Percentiles rank a stretch among this genome's conserved stretches.
Conservation (phyloP, 2,113 vertebrate species). For the Machaerirhynchus nigripectus region DNA sequence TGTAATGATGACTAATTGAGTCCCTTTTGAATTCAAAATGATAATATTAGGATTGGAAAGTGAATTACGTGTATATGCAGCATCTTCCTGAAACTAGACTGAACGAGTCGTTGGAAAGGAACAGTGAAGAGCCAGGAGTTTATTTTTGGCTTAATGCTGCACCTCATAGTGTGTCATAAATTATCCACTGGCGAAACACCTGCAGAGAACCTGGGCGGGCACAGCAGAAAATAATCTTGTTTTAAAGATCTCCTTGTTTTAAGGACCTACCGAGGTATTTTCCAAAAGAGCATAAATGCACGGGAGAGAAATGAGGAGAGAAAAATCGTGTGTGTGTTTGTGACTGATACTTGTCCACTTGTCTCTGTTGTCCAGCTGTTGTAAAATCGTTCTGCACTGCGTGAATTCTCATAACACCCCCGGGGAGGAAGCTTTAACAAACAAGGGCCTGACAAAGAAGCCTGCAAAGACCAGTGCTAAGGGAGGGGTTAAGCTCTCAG, state of each 20-base stretch:
- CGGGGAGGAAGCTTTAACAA: background rate
- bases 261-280: background rate
- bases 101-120: background rate
- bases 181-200: background rate
- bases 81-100: background rate
- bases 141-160: background rate
- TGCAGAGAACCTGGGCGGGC: background rate
- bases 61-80: background rate
- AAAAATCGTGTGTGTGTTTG: background rate
- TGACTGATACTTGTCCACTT: background rate
- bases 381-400: background rate
- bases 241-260: background rate
- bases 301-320: background rate
- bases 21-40: conserved; percentile 18
- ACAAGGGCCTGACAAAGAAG: background rate
- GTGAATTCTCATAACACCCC: background rate
- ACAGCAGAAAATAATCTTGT: background rate
- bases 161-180: background rate
- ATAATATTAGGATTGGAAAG: conserved; percentile 16
- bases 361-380: background rate
- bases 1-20: conserved; percentile 17
- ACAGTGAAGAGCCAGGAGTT: background rate
- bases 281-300: background rate
- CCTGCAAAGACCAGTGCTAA: background rate
- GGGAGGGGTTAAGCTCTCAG: background rate